A percentile compares a stretch with the other conserved stretches of the same genome.
Evolutionary conservation across 1,140 invertebrate species (phyloP).

Genomic region (Drosophila setifemur): DNA sequence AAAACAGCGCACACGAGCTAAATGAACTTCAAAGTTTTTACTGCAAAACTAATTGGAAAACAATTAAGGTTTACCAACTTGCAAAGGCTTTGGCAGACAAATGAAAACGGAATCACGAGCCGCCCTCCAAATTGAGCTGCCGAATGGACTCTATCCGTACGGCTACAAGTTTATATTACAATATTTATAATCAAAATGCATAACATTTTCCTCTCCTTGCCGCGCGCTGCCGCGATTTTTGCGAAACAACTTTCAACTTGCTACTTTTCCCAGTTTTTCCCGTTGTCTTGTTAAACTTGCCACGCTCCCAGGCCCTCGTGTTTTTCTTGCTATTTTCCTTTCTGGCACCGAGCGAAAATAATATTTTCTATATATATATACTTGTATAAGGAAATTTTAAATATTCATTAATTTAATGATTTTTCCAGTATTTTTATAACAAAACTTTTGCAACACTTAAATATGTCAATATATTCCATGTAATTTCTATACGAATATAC

Average conservation of each 20-base stretch:
- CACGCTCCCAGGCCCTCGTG: neutral
- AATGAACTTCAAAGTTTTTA: constrained; percentile 71
- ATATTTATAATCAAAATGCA: constrained; percentile 50
- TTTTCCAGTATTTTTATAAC: no score
- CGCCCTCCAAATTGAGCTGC: constrained; percentile 28
- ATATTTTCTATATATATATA: no score
- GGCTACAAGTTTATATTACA: constrained; percentile 15
- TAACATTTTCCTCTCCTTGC: constrained; percentile 3
- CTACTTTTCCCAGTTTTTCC: constrained; percentile 25
- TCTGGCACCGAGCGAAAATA: neutral
- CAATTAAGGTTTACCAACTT: constrained; percentile 57
- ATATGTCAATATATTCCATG: no score
- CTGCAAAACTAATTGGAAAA: constrained; percentile 66
- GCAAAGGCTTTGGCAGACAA: constrained; percentile 26
- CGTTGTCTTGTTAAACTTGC: constrained; percentile 45
- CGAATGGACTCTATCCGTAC: constrained; percentile 1
- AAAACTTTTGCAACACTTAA: no score
- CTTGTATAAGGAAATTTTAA: no score
- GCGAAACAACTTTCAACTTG: constrained; percentile 20
- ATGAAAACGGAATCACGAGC: constrained; percentile 29
- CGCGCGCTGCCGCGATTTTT: no score
- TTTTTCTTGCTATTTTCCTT: constrained; percentile 9
- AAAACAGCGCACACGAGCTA: constrained; percentile 27
- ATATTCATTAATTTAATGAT: no score
- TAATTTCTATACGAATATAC: no score